Base-by-base conservation (phyloP, 2,888 invertebrate species). In the Drosophila monieri region DNA sequence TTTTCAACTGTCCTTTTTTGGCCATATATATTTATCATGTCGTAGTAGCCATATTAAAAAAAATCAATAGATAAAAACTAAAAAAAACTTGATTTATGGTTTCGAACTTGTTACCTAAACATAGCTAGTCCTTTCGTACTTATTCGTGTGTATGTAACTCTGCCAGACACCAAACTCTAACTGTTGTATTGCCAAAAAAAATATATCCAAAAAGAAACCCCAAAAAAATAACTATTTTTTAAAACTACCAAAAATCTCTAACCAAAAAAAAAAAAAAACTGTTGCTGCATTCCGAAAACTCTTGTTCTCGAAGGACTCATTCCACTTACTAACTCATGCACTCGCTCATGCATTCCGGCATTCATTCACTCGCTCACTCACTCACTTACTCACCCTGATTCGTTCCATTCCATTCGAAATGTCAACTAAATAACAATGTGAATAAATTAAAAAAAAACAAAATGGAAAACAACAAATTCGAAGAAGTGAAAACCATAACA, bases 131-230 rank as follows among this genome's bases (percentile, higher is more conserved):
- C 52, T 67, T 65, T 68, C 69, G 64, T 74, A 67, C 59, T 61
- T 85, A 76, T 80, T 77, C 86, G 87, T 80, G 87, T 85, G 72
- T 81, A 25, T 55, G 65, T 64, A 64, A 32, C 58, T 66, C 48
- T 79, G 57, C 64, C 67, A 76, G 54, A 58, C 51, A 68, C 70
- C 21, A 3, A 43, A 43, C 74, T 80, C 74, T 86, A 74, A 84
- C 64, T 84, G 85, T 80, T 86, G 79, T 80, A 71, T 57, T 65
- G 69, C 64, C 27, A 48, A 59, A 69, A 18, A 48, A 59, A 32
- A 66, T 73, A 70, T 74, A 70, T 27, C 2, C 6, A 9, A 27
- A 30, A 67, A 15, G 30, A 46, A 14, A 30, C 14, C 14, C 30
- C 57, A n/a, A 27, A 67, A 67, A n/a, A 27, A 53, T 53, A 14